These are phyloP conservation scores for Lysandra bellargus DNA, from an alignment of 2,888 invertebrate genomes.

Conservation along the genomic window DNA sequence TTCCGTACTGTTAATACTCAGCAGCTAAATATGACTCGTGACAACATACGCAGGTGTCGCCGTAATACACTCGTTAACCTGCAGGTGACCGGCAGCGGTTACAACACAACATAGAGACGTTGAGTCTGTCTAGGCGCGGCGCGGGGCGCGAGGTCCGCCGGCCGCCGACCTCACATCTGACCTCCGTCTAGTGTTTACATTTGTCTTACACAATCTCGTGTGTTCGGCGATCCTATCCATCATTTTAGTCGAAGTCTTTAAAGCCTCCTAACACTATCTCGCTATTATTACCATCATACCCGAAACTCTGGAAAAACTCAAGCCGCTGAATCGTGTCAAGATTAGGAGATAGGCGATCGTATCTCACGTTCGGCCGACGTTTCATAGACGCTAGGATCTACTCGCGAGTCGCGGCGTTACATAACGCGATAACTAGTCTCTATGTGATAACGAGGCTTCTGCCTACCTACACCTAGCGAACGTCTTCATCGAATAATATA, in stretches of 20 bases:
- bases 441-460: background rate
- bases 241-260: background rate
- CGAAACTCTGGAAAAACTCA: background rate
- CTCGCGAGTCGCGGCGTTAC: background rate
- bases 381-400: background rate
- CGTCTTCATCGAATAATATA: background rate
- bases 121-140: background rate
- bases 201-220: background rate
- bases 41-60: background rate
- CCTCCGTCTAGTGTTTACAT: slow-evolving; percentile 8
- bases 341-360: slow-evolving; percentile 12
- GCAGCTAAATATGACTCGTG: background rate
- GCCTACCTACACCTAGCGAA: background rate
- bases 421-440: background rate
- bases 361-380: background rate
- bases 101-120: background rate
- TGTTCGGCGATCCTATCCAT: background rate
- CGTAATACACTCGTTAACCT: background rate
- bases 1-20: background rate
- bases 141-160: background rate
- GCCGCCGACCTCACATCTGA: slow-evolving; percentile 3
- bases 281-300: background rate
- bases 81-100: background rate
- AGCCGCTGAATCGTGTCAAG: background rate
- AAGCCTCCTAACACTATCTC: background rate